A percentile compares a stretch with the other conserved stretches of the same genome.
phyloP scores from a whole-genome alignment of 2,888 invertebrate genomes.

The Stenurella melanura region DNA sequence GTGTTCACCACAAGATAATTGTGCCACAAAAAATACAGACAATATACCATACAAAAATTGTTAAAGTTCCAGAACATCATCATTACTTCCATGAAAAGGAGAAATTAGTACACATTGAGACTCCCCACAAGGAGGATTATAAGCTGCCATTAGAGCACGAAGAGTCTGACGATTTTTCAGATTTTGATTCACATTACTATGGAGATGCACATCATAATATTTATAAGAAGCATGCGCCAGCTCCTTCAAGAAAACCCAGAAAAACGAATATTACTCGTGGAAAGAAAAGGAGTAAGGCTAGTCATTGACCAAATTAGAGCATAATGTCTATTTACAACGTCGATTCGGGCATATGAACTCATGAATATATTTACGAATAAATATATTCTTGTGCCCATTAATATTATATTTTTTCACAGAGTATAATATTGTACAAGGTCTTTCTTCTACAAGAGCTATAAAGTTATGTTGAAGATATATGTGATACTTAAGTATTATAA shows the following conservation, averaged over 20 bases:
- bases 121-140: slow-evolving; percentile 51
- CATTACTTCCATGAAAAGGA: slow-evolving; percentile 69
- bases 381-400: no score
- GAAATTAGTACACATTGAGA: slow-evolving; percentile 61
- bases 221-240: slow-evolving; percentile 44
- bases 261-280: not conserved
- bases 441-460: no score
- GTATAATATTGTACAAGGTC: no score
- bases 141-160: not conserved
- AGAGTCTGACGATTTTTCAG: slow-evolving; percentile 41
- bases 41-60: slow-evolving; percentile 69
- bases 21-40: slow-evolving; percentile 70
- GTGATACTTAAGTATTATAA: not conserved
- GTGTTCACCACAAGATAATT: slow-evolving; percentile 68
- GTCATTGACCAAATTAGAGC: not conserved
- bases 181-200: slow-evolving; percentile 26
- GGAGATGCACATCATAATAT: slow-evolving; percentile 44
- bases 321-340: not conserved
- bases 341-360: not conserved
- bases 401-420: no score
- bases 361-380: not conserved
- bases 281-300: not conserved
- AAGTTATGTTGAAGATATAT: not conserved
- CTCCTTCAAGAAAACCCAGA: not conserved
- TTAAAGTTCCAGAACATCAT: slow-evolving; percentile 71